phyloP scores from a whole-genome alignment of 1,140 invertebrate species.

The Cherax quadricarinatus region DNA sequence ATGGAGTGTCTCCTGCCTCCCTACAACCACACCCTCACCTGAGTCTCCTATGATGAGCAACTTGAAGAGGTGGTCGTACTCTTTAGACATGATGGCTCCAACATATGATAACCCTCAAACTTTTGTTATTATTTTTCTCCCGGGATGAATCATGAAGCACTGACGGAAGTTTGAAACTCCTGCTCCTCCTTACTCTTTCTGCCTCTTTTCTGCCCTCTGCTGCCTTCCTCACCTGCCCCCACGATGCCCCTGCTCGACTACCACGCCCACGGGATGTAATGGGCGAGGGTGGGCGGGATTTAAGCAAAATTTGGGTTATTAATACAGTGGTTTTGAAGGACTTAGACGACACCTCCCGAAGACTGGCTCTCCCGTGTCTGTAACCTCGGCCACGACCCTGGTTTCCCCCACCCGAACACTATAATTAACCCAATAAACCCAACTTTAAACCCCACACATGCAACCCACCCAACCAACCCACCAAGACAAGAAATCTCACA shows the following conservation, averaged over 20 bases:
- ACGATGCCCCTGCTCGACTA: no score
- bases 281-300: background rate
- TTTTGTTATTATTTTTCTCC: conserved; percentile 44
- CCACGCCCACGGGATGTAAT: background rate
- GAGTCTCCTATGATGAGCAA: conserved; percentile 83
- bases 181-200: background rate
- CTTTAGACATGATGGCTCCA: conserved; percentile 43
- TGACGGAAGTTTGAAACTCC: conserved; percentile 26
- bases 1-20: no score
- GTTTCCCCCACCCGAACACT: no score
- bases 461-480: background rate
- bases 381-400: no score
- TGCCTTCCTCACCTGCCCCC: background rate
- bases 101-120: conserved; percentile 42
- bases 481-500: no score
- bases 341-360: background rate
- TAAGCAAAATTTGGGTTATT: conserved; percentile 16
- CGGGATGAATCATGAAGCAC: conserved; percentile 45
- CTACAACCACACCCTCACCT: conserved; percentile 81
- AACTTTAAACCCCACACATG: no score
- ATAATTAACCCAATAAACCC: no score
- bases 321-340: conserved; percentile 23
- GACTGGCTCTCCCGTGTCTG: background rate
- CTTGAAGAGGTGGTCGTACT: conserved; percentile 64
- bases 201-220: background rate